Evolutionary conservation across 1,140 invertebrate species (phyloP), one percentile per base, ranked within the genome.

Genomic region (Calephelis virginiensis): DNA sequence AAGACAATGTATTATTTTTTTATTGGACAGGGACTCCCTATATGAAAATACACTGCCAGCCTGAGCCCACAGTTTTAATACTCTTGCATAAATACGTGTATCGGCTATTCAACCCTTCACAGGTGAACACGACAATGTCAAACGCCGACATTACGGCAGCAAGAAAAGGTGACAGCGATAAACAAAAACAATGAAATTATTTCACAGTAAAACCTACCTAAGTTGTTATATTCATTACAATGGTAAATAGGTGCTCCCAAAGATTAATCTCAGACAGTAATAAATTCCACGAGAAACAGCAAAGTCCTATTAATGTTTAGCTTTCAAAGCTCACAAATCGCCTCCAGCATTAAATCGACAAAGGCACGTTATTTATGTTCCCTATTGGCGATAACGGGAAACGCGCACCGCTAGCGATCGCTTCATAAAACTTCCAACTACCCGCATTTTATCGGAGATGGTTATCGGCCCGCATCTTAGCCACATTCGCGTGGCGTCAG

Each of bases 371-470:
- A 85, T 85, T 85, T 82, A 87, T 69, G 53, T 63, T 75, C 75
- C 74, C 76, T 71, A 70, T 69, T 67, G 72, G 70, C 78, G 86
- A 89, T 89, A 89, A 82, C 83, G 78, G 76, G 73, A 82, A 80
- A 78, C 79, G 78, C 76, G 74, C 77, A 68, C 68, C 64, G 76
- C 76, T 75, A 82, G 75, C 71, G 76, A 73, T 73, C 73, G 74
- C 75, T 74, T 74, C 75, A 83, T 85, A 83, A 89, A 87, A 82
- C 77, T 76, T 78, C 70, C 72, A 76, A 80, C 75, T 83, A 83
- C 77, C 82, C 78, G 76, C 81, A 77, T 76, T 81, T 84, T 84
- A 85, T 82, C 80, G 75, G 48, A 72, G 63, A 67, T 77, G 69
- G 70, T 73, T 76, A 85, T 83, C 83, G 74, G 72, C 78, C 80